Conservation (phyloP, 2,888 invertebrate species). For the Timema cristinae region DNA sequence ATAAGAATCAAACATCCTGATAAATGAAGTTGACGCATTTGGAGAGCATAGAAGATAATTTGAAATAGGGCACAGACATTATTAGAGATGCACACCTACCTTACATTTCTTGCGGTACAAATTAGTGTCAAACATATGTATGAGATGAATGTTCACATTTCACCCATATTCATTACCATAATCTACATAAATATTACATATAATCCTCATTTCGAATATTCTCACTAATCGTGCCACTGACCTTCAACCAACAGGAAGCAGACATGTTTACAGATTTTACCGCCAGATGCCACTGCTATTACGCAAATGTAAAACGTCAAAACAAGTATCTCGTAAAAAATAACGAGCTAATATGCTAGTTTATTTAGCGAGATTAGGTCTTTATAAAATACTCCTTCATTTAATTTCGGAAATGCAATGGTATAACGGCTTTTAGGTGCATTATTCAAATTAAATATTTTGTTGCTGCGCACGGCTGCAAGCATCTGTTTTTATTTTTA, state of each 20-base stretch:
- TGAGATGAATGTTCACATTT: constrained; percentile 17
- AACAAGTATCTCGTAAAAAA: too few species aligned
- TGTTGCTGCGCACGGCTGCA: too few species aligned
- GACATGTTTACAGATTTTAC: constrained; percentile 27
- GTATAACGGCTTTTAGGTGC: too few species aligned
- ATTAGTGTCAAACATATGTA: not conserved
- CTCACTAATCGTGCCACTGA: constrained; percentile 40
- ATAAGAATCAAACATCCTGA: constrained; percentile 3
- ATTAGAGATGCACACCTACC: constrained; percentile 11
- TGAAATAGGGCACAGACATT: not conserved
- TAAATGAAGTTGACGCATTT: constrained; percentile 21
- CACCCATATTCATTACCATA: constrained; percentile 28
- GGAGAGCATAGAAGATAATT: constrained; percentile 14
- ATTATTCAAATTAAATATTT: too few species aligned
- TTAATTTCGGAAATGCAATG: too few species aligned
- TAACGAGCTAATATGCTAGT: too few species aligned
- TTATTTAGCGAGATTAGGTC: too few species aligned
- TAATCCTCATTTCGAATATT: constrained; percentile 29
- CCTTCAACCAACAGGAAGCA: constrained; percentile 41
- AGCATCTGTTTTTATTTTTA: too few species aligned
- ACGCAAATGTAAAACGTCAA: not conserved
- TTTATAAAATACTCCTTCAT: too few species aligned
- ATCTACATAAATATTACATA: constrained; percentile 27
- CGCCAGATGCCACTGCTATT: constrained; percentile 27
- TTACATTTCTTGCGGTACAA: not conserved